Base-by-base conservation (phyloP, 1,140 invertebrate species). In the Brevipalpus yothersi region DNA sequence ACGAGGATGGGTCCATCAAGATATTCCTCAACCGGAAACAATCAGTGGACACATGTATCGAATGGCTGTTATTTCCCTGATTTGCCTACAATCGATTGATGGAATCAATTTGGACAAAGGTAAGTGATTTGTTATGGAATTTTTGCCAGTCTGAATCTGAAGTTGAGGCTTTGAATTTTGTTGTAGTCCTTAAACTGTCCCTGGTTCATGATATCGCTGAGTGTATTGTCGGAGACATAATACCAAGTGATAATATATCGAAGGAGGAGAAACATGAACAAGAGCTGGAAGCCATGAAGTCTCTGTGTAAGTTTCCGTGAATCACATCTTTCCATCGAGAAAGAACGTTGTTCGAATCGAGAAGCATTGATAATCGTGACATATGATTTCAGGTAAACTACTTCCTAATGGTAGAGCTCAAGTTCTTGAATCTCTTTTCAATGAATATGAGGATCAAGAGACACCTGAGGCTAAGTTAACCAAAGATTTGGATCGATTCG, bases 31-130 rank as follows among this genome's bases (percentile, higher is more conserved):
- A 56, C 83, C 84, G 1, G 68, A 96, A 75, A 82, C 83, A 53
- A 86, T 98, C 62, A 82, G 91, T 59, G 84, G 86, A 5, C 94
- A 97, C 68, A 97, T 97, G 91, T 96, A 96, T 72, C 76, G 90
- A 64, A 96, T 96, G 92, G 84, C 82, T 15, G 76, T 94, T 65
- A 80, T 96, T 72, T 83, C 88, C 4, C 86, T 93, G 69, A 71
- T 94, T 41, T 72, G 95, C 12, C 75, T 79, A 56, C 78, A 82
- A 53, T 19, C 31, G 10, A n/a, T 40, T 1, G n/a, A 9, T 0
- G 12, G n/a, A 13, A n/a, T 43, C 9, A 45, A 59, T 23, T 31
- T 58, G 64, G 63, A 23, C 54, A 60, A 63, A 41, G 21, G 60
- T n/a, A 77, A 31, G 31, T n/a, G n/a, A 31, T 31, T 31, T 31